phyloP scores from a whole-genome alignment of 2,797 vertebrate species.

The Tokudaia muenninki region DNA sequence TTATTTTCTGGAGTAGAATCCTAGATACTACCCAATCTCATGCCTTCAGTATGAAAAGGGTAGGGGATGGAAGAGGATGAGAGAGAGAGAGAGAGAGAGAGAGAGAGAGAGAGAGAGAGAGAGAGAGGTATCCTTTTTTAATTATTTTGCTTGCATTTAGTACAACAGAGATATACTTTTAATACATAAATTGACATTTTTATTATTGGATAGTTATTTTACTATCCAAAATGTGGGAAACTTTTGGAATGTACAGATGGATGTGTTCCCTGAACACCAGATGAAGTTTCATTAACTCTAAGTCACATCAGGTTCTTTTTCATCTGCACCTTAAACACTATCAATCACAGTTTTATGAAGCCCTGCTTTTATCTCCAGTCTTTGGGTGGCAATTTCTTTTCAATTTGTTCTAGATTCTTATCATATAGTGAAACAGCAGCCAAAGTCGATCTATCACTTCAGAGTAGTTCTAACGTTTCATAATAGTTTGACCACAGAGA shows the following conservation, averaged over 20 bases:
- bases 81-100: neutral
- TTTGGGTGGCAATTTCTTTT: conserved; percentile 57
- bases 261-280: neutral
- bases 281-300: conserved; percentile 19
- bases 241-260: conserved; percentile 19
- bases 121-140: neutral
- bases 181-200: neutral
- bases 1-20: neutral
- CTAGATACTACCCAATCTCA: neutral
- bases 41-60: neutral
- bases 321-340: conserved; percentile 12
- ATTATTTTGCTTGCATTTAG: conserved; percentile 31
- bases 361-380: conserved; percentile 43
- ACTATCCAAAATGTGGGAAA: neutral
- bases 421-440: conserved; percentile 29
- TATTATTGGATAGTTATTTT: conserved; percentile 30
- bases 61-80: neutral
- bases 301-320: neutral
- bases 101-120: neutral
- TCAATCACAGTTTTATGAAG: conserved; percentile 59
- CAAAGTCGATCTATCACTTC: neutral
- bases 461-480: conserved; percentile 17
- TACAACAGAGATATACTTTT: conserved; percentile 25
- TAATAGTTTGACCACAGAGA: conserved; percentile 42
- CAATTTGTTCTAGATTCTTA: conserved; percentile 51